These are phyloP conservation scores for Mellilla xanthometata DNA, from an alignment of 2,888 invertebrate genomes.

Conservation along the genomic window DNA sequence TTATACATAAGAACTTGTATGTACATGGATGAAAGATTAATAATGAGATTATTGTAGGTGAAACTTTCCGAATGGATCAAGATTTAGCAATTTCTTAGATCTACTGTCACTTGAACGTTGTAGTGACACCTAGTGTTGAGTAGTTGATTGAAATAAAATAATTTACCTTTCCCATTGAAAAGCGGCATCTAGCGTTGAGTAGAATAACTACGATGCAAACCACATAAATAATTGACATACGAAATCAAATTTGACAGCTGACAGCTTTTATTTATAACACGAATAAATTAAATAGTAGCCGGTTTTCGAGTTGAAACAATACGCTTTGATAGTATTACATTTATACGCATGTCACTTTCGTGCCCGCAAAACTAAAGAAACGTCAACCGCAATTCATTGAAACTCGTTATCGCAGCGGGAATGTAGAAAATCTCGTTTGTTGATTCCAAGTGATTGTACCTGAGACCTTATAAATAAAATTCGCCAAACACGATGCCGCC, in stretches of 20 bases:
- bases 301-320: too few species aligned
- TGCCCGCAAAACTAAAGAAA: conserved; percentile 21
- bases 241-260: conserved; percentile 21
- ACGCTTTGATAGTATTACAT: neutral
- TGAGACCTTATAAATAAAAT: conserved; percentile 73
- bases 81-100: too few species aligned
- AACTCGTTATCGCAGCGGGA: conserved; percentile 63
- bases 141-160: conserved; percentile 32
- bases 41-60: too few species aligned
- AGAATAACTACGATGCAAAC: conserved; percentile 10
- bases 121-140: conserved; percentile 39
- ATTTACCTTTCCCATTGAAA: too few species aligned
- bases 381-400: conserved; percentile 40
- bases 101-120: neutral
- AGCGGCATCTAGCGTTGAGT: conserved; percentile 16
- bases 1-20: too few species aligned
- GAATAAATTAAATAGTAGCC: neutral
- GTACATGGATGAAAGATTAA: too few species aligned
- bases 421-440: conserved; percentile 75
- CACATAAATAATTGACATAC: neutral
- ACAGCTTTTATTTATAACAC: neutral
- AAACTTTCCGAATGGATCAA: too few species aligned
- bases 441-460: conserved; percentile 76
- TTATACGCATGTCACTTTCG: conserved; percentile 33
- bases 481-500: conserved; percentile 75